Conservation (phyloP, 2,888 invertebrate species). For the Rotaria magnacalcarata region DNA sequence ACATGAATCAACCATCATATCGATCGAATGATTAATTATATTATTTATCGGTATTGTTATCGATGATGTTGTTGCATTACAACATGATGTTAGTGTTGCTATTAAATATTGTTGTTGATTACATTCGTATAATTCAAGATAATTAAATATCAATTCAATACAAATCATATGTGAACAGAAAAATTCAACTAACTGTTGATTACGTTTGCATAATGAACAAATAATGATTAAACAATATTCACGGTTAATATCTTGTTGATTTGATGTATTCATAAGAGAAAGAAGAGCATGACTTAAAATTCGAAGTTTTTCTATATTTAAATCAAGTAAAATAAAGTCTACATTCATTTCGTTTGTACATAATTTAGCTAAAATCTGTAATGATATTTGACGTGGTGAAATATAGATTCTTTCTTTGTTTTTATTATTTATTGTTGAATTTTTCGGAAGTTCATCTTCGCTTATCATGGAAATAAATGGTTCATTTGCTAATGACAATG, state of each 20-base stretch:
- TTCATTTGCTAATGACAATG: conserved; percentile 3
- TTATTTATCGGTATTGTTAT: too few species aligned
- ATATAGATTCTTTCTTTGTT: not conserved
- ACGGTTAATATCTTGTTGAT: not conserved
- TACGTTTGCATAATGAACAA: conserved; percentile 7
- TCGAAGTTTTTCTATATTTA: not conserved
- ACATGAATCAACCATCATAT: conserved; percentile 34
- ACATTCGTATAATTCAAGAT: not conserved
- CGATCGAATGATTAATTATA: not conserved
- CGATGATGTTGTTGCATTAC: not conserved
- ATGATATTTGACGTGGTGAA: not conserved
- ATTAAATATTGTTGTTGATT: conserved; percentile 13
- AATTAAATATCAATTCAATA: conserved; percentile 18
- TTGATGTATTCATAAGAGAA: not conserved
- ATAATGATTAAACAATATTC: conserved; percentile 14
- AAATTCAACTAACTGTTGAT: not conserved
- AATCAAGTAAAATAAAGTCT: not conserved
- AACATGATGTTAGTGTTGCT: not conserved
- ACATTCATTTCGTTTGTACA: conserved; percentile 3
- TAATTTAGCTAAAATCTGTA: conserved; percentile 26
- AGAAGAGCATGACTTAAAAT: not conserved
- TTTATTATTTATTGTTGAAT: not conserved
- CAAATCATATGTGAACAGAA: not conserved
- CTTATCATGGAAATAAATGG: not conserved
- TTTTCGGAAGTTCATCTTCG: not conserved